Base-by-base conservation (phyloP, 2,888 invertebrate species). In the Penaeus monodon region DNA sequence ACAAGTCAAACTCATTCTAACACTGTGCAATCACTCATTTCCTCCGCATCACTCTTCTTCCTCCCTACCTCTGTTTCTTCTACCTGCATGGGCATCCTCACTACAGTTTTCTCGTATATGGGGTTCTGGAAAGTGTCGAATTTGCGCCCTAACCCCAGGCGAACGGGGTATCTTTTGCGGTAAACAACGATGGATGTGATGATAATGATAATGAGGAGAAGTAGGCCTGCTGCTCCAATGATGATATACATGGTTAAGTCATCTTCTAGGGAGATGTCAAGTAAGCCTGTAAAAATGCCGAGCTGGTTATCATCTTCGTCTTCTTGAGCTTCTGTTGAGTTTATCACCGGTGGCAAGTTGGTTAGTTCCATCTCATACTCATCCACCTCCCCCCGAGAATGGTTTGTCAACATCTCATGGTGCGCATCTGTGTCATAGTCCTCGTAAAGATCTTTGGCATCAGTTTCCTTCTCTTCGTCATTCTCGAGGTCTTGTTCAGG, bases 91-190 rank as follows among this genome's bases (percentile, higher is more conserved):
- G 88, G 90, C 83, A 90, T 85, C n/a, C 84, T 38, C 33, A 88
- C 88, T 3, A 90, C 88, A 0, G 90, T 85, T 74, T 90, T 90
- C 81, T 90, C 90, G 49, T 90, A 90, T 70, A 90, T 90, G 27
- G 90, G 90, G 57, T 90, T 90, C 65, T 90, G 90, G 88, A 90
- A 90, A 22, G 90, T 88, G 68, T 90, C 90, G 80, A 90, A 90
- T 44, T 85, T 88, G 8, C 88, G 78, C n/a, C 88, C 88, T 1
- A 88, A 63, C 17, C 84, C 88, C 4, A 82, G 64, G 22, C 86
- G 78, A 65, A 78, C 81, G 8, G 88, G 84, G 63, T 84, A 88
- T 27, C 44, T 88, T 64, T 81, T 84, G 20, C 84, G 80, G 38
- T 84, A 88, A 8, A 84, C 44, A 24, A 84, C 63, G 6, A 88